Evolutionary conservation across 2,113 vertebrate genomes (phyloP).

Genomic region (Australoheros scitulus): DNA sequence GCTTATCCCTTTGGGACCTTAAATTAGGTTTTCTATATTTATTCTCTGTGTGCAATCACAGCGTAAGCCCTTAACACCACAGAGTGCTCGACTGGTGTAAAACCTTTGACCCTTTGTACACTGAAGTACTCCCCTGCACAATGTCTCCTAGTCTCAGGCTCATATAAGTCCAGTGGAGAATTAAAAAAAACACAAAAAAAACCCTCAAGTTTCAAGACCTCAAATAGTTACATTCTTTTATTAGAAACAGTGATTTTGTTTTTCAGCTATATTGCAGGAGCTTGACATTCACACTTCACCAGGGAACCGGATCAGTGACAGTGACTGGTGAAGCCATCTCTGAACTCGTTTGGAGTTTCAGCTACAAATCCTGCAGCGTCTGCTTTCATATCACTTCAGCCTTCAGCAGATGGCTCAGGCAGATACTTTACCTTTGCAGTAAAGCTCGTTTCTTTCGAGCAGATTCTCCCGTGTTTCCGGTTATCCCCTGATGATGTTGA

Average conservation of each 20-base stretch:
- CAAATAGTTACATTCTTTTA: neutral
- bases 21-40: conserved; percentile 49
- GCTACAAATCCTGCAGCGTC: conserved; percentile 7
- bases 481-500: neutral
- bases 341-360: conserved; percentile 19
- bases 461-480: conserved; percentile 23
- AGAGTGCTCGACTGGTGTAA: conserved; percentile 9
- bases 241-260: fast-evolving
- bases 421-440: conserved; percentile 17
- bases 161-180: conserved; percentile 4
- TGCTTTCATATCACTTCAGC: conserved; percentile 7
- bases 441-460: conserved; percentile 5
- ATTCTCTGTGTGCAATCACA: conserved; percentile 16
- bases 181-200: neutral
- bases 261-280: neutral
- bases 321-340: neutral
- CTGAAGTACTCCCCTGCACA: neutral
- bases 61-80: conserved; percentile 8
- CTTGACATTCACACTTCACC: neutral
- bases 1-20: conserved; percentile 17
- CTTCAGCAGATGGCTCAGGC: conserved; percentile 40
- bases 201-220: neutral
- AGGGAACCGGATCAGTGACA: neutral
- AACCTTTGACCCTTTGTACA: conserved; percentile 27
- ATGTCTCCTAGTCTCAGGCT: neutral